Base-by-base conservation (phyloP, 2,888 invertebrate species). In the Cylloceria caligata region DNA sequence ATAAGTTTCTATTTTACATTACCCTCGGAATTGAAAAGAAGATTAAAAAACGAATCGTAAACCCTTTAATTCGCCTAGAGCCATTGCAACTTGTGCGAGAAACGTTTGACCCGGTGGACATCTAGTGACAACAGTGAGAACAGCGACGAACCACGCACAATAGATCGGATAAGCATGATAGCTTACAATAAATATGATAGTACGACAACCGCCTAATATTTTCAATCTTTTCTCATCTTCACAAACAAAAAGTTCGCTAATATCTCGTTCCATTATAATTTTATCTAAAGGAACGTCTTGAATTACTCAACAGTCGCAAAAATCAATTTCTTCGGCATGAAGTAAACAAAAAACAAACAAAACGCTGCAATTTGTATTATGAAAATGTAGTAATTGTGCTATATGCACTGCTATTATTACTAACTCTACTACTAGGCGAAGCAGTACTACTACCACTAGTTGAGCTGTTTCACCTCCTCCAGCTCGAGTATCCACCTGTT, bases 401-500 rank as follows among this genome's bases (percentile, higher is more conserved):
- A 27, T 55, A 13, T 55, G 11, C 13, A 27, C 27, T 52, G 9
- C 24, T 27, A 24, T 52, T 52, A 24, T 9, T 24, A 1, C 21
- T 27, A 2, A 13, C 27, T 5, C 27, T 13, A 11, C n/a, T 27
- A 55, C 6, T 49, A 49, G 1, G n/a, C 34, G 16, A 60, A 21
- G 11, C 24, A 21, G 1, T 6, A 45, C 30, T 13, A 24, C 21
- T 30, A 55, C 7, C 9, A 24, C n/a, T 39, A 24, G 30, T 39
- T n/a, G 0, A 7, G n/a, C 5, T 27, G 27, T 16, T 11, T 13
- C 57, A 16, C 60, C 62, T 78, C 65, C 42, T 64, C 69, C 69
- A 64, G 65, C 68, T 21, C 36, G 52, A 55, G 71, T 49, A 71
- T 76, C 42, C 65, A 67, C 67, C 47, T 68, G 57, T 24, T 74